A percentile compares a stretch with the other conserved stretches of the same genome.
Conservation (phyloP, 2,888 invertebrate genomes). For the Podotricha telesiphe region DNA sequence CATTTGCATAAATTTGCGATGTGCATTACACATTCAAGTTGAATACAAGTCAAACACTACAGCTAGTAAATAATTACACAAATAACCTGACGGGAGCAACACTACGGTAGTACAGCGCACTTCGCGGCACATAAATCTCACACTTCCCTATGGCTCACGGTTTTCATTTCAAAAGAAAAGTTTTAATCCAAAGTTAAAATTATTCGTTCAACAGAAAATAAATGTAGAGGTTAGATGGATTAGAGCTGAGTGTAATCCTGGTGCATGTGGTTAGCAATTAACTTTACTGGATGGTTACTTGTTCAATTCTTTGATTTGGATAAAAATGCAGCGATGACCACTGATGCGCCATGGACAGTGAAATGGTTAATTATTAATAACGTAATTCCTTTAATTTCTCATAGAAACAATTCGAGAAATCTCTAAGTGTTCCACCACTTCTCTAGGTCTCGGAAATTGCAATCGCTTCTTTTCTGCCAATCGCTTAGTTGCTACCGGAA, state of each 20-base stretch:
- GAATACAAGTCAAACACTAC: constrained; percentile 1
- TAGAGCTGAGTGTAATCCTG: not conserved
- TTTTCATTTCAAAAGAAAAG: constrained; percentile 9
- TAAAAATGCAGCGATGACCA: too few species aligned
- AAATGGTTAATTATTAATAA: too few species aligned
- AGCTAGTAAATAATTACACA: constrained; percentile 13
- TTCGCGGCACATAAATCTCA: not conserved
- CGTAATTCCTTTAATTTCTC: too few species aligned
- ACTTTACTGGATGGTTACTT: too few species aligned
- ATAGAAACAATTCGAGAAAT: too few species aligned
- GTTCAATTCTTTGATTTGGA: too few species aligned
- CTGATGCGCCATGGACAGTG: too few species aligned
- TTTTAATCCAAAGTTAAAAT: constrained; percentile 4
- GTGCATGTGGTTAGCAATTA: too few species aligned
- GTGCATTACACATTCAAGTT: constrained; percentile 7
- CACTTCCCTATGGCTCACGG: not conserved
- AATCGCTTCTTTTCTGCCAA: too few species aligned
- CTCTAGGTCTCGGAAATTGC: too few species aligned
- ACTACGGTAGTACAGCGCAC: not conserved
- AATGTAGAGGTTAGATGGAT: not conserved
- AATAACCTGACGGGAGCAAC: not conserved
- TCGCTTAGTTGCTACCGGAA: too few species aligned
- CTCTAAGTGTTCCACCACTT: too few species aligned
- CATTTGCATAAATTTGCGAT: not conserved
- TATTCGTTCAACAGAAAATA: not conserved